A percentile compares a stretch with the other conserved stretches of the same genome.
phyloP scores from a whole-genome alignment of 2,113 vertebrate species.

The Cisticola juncidis region DNA sequence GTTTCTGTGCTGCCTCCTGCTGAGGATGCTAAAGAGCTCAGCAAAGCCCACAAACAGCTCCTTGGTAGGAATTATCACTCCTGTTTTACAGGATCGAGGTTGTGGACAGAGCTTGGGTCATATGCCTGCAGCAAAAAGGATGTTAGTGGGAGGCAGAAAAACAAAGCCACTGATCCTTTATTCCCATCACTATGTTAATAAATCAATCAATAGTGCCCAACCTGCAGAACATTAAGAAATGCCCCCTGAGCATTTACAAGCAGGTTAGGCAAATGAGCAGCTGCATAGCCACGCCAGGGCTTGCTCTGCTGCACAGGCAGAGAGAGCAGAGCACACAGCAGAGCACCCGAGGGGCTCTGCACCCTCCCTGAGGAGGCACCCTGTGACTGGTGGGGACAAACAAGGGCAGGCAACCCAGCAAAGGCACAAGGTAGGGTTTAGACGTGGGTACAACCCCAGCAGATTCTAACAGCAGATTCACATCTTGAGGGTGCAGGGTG shows the following conservation, averaged over 20 bases:
- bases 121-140: background rate
- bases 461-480: background rate
- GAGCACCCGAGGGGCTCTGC: accelerated
- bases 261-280: conserved; percentile 60
- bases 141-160: background rate
- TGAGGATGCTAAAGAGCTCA: conserved; percentile 42
- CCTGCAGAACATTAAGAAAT: conserved; percentile 17
- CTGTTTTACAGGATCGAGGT: background rate
- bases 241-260: background rate
- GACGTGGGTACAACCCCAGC: background rate
- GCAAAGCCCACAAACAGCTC: background rate
- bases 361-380: background rate
- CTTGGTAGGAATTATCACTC: background rate
- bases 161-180: background rate
- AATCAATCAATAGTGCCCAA: conserved; percentile 39
- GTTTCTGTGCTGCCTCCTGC: conserved; percentile 4
- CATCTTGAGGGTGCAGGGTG: background rate
- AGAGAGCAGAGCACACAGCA: background rate
- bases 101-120: background rate
- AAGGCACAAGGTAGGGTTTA: background rate
- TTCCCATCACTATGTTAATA: background rate
- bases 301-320: conserved; percentile 4
- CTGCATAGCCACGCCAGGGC: background rate
- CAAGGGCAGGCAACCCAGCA: background rate
- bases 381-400: background rate